Conservation (phyloP, 2,113 vertebrate species). For the Tinamus guttatus region DNA sequence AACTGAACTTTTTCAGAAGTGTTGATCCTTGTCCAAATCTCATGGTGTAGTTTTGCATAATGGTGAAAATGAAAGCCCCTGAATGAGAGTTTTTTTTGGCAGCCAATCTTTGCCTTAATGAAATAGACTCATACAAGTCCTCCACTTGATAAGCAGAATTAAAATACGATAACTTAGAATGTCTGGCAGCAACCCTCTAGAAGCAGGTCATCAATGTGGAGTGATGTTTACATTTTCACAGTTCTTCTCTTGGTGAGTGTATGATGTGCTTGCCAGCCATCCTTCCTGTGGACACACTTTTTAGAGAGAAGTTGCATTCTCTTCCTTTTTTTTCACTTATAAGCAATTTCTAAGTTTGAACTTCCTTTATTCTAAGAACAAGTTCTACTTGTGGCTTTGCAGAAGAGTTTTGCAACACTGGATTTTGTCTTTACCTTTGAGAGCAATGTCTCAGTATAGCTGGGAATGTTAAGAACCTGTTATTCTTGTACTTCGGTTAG, state of each 20-base stretch:
- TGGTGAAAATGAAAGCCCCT: neutral
- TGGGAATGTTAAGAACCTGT: neutral
- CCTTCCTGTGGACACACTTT: neutral
- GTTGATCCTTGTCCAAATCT: neutral
- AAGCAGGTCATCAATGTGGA: neutral
- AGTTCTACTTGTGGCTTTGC: neutral
- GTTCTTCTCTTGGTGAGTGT: rapidly evolving
- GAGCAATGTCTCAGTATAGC: neutral
- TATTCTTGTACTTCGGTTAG: neutral
- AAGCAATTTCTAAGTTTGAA: neutral
- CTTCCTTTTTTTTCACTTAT: neutral
- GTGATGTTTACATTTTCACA: neutral
- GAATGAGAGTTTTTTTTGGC: neutral
- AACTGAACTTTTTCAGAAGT: neutral
- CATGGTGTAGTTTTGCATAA: neutral
- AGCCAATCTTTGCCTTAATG: neutral
- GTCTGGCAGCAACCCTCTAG: neutral
- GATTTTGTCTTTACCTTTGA: neutral
- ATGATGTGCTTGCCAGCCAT: neutral
- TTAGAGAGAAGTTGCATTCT: neutral
- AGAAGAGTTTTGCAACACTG: neutral
- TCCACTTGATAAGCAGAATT: neutral
- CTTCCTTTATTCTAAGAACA: slow-evolving; percentile 26
- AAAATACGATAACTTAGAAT: neutral
- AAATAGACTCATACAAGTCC: neutral